Evolutionary conservation across 2,888 invertebrate species (phyloP), one percentile per base, ranked within the genome.

Genomic region (Athalia cordata): DNA sequence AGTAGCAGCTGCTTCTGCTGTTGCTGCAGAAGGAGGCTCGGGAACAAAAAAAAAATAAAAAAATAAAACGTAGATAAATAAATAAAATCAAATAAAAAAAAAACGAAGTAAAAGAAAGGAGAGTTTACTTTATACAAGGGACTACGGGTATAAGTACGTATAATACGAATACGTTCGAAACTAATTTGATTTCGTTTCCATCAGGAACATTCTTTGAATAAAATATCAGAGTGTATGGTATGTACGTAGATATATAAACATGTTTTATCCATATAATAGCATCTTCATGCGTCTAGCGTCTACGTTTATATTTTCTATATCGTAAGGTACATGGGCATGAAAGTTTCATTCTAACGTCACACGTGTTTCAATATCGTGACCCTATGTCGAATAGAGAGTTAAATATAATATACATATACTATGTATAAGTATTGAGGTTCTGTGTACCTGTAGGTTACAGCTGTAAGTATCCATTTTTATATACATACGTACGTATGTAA

Each of bases 331-430:
- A 29, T 29, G 29, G 29, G 29, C 29, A 29, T 29, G 29, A 29
- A 29, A 29, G 29, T 29, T 29, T 29, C 29, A 29, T 29, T n/a
- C 55, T 4, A 5, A 6, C 59, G 59, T 72, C 72, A 61, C 77
- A 77, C 79, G 55, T 78, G 79, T 77, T 79, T 78, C 80, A 78
- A 80, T 80, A 79, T 77, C 79, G 75, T 67, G 65, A 11, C 66
- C 74, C 77, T 43, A 67, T 13, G 57, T 59, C 45, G 47, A 47
- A 50, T 1, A 59, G 13, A 72, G 47, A 62, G 15, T 15, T 8
- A 13, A 8, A 13, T 59, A 47, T 72, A 45, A 55, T 70, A 55
- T 68, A 50, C 3, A 67, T 5, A 52, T 47, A 65, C 29, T 29
- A 29, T 29, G 29, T 29, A 2, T 2, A 29, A 29, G 29, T 29